These are phyloP conservation scores for Odontomyia ornata DNA, from an alignment of 2,888 invertebrate species.

Conservation along the genomic window DNA sequence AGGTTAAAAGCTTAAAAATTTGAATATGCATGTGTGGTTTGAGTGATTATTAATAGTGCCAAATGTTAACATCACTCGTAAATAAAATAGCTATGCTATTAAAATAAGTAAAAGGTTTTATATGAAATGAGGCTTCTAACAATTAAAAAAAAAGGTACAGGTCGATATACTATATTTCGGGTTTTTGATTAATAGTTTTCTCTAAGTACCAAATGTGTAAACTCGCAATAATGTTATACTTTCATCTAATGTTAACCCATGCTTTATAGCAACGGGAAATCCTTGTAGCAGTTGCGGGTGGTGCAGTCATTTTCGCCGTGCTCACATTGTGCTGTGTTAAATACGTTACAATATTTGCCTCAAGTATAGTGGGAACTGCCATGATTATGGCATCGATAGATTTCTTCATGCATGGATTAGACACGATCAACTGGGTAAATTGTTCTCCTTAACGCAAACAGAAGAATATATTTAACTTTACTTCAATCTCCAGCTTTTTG, in stretches of 20 bases:
- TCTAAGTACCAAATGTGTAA: too few species aligned
- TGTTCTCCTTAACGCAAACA: neutral
- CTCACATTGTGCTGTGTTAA: slow-evolving; percentile 63
- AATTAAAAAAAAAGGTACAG: too few species aligned
- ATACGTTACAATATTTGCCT: slow-evolving; percentile 62
- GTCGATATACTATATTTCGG: too few species aligned
- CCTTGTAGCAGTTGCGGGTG: slow-evolving; percentile 63
- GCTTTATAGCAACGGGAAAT: slow-evolving; percentile 60
- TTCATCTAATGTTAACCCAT: slow-evolving; percentile 16
- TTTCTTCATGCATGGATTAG: slow-evolving; percentile 62
- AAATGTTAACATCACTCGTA: neutral
- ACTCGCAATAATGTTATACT: too few species aligned
- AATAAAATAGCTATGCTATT: too few species aligned
- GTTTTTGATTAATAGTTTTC: too few species aligned
- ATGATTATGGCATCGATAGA: slow-evolving; percentile 63
- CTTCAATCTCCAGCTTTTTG: slow-evolving; percentile 52
- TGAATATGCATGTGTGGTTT: neutral
- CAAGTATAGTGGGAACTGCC: slow-evolving; percentile 63
- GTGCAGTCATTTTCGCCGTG: slow-evolving; percentile 63
- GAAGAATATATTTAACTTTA: neutral
- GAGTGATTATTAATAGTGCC: neutral
- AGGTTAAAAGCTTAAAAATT: slow-evolving; percentile 49
- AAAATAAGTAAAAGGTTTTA: too few species aligned
- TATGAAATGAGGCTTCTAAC: too few species aligned
- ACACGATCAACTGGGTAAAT: slow-evolving; percentile 62